Percentiles rank a stretch among this genome's conserved stretches.
Evolutionary conservation across 2,797 vertebrate species (phyloP).

Genomic region (Synanceia verrucosa): DNA sequence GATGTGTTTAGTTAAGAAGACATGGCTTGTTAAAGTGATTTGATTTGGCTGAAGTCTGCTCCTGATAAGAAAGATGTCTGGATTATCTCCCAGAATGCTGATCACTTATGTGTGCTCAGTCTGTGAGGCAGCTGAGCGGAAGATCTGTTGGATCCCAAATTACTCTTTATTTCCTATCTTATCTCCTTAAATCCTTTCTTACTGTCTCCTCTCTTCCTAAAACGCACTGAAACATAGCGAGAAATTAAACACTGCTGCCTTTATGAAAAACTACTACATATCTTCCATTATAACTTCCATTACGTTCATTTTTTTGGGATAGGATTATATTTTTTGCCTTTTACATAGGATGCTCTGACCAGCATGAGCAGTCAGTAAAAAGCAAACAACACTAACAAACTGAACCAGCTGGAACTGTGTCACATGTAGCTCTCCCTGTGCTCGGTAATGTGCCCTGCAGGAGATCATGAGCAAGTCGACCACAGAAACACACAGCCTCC

Average conservation of each 20-base stretch:
- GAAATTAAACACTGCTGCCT: background rate
- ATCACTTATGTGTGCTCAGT: conserved; percentile 16
- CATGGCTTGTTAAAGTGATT: conserved; percentile 43
- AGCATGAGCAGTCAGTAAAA: background rate
- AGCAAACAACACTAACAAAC: background rate
- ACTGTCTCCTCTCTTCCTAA: background rate
- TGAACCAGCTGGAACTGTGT: conserved; percentile 53
- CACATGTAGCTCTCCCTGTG: conserved; percentile 29
- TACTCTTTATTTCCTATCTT: background rate
- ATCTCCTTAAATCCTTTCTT: background rate
- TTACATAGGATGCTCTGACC: background rate
- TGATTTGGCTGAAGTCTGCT: conserved; percentile 48
- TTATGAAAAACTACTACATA: background rate
- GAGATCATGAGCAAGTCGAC: conserved; percentile 40
- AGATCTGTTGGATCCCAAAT: conserved; percentile 7
- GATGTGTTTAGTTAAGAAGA: conserved; percentile 26
- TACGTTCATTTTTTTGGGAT: too few relatives aligned
- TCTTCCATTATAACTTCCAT: conserved; percentile 1
- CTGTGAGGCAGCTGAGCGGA: conserved; percentile 13
- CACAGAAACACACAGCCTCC: conserved; percentile 43
- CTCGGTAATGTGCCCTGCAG: conserved; percentile 51
- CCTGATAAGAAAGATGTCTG: conserved; percentile 47
- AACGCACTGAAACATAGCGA: background rate
- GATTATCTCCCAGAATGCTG: conserved; percentile 58
- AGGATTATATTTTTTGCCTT: background rate